These are phyloP conservation scores for Agelas oroides DNA, from an alignment of 37 sponge, comb jelly and placozoan genomes.

Conservation along the genomic window DNA sequence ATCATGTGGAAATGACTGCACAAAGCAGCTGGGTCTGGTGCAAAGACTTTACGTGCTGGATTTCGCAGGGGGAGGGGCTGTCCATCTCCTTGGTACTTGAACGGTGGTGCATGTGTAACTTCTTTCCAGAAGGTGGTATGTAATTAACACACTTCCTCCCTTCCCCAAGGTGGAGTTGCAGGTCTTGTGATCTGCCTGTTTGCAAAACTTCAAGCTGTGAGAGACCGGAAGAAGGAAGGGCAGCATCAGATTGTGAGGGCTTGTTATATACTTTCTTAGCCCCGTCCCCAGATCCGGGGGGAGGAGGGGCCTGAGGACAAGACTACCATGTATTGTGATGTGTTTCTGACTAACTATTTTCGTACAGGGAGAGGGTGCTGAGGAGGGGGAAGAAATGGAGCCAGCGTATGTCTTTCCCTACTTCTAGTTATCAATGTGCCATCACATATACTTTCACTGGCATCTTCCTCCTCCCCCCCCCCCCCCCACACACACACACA, in stretches of 20 bases:
- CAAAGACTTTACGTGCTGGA: slow-evolving; percentile 82
- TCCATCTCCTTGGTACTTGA: slow-evolving; percentile 86
- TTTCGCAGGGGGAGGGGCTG: slow-evolving; percentile 94
- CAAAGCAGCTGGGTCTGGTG: neutral
- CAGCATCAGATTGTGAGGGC: no score
- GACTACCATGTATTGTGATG: no score
- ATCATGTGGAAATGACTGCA: slow-evolving; percentile 18
- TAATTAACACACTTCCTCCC: neutral
- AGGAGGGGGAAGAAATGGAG: slow-evolving; percentile 23
- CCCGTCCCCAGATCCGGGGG: no score
- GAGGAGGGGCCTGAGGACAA: no score
- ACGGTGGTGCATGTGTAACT: no score
- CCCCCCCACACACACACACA: neutral
- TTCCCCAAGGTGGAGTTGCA: slow-evolving; percentile 72
- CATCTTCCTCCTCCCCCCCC: neutral
- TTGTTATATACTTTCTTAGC: no score
- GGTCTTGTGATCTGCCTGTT: slow-evolving; percentile 78
- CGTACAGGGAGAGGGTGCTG: no score
- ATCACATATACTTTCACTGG: neutral
- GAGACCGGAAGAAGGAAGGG: slow-evolving; percentile 33
- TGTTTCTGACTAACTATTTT: no score
- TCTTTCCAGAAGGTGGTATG: no score
- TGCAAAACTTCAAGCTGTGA: slow-evolving; percentile 75
- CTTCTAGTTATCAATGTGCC: neutral
- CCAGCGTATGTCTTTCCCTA: slow-evolving; percentile 4